Percentiles rank a stretch among this genome's conserved stretches.
phyloP scores from a whole-genome alignment of 2,113 vertebrate genomes.

The Okapia johnstoni region DNA sequence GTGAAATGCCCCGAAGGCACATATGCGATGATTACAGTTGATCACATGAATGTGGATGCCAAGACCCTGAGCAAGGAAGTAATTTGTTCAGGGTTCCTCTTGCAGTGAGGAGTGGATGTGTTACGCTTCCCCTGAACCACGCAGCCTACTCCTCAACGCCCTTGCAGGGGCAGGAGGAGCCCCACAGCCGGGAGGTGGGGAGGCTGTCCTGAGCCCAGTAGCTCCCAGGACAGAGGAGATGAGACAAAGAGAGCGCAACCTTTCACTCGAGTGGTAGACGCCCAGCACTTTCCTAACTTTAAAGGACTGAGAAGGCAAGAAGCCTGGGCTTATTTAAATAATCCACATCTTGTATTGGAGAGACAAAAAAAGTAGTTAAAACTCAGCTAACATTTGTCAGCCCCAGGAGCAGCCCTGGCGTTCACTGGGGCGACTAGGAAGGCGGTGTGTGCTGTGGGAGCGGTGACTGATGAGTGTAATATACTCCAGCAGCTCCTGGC shows the following conservation, averaged over 20 bases:
- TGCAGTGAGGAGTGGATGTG: background rate
- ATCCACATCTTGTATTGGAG: background rate
- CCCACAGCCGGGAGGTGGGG: background rate
- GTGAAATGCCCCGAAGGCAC: accelerated
- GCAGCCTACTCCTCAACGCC: background rate
- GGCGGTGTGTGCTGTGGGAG: background rate
- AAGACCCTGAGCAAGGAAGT: background rate
- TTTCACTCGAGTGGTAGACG: background rate
- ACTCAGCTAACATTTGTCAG: background rate
- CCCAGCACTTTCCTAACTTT: background rate
- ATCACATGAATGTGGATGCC: background rate
- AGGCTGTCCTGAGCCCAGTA: background rate
- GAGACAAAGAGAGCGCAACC: background rate
- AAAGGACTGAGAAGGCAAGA: background rate
- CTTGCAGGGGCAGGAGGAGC: background rate
- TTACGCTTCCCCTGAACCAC: accelerated
- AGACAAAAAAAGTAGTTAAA: background rate
- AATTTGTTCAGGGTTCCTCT: background rate
- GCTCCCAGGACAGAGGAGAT: background rate
- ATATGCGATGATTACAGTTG: background rate
- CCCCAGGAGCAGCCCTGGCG: background rate
- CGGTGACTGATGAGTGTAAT: constrained; percentile 37
- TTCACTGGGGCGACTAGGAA: background rate
- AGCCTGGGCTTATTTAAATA: background rate
- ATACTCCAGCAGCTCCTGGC: background rate